Evolutionary conservation across 2,888 invertebrate species (phyloP), one percentile per base, ranked within the genome.

Genomic region (Dasypogon diadema): DNA sequence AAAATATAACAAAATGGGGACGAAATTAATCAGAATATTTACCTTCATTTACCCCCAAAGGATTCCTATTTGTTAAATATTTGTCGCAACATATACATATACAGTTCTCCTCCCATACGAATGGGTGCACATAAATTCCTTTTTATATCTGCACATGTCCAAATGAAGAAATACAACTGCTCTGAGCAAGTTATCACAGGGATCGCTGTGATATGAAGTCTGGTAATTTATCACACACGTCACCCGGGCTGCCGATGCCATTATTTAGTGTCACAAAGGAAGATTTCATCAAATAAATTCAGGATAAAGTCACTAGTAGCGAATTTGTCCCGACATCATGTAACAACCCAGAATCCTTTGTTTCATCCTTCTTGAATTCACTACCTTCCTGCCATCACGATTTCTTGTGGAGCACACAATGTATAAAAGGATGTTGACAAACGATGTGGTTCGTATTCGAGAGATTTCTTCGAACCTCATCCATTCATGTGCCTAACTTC

Each of bases 211-310:
- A 70, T 70, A 54, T 70, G 70, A 54, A 70, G 70, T 42, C 56
- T 46, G 55, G 73, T 46, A 58, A 73, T 73, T 73, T 58, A 73
- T 56, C 58, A 73, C 73, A 42, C 46, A 22, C 34, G 73, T 56
- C 56, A 73, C 16, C 16, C 56, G 16, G 56, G 42, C 42, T 73
- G 56, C 56, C 46, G 37, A 73, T 73, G 73, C 58, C 56, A 73
- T 73, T 73, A 73, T 56, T 73, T 73, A 73, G 56, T 58, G 73
- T 73, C 73, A 73, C 34, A 73, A 54, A 70, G 70, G 70, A 70
- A 70, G 70, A 70, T 70, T 70, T 70, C 70, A 70, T 70, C 70
- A 70, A 70, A 70, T 70, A 70, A 70, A 34, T 70, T 70, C 70
- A 51, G 70, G 70, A 70, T 70, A 54, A 70, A 70, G 70, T 70